A percentile compares a stretch with the other conserved stretches of the same genome.
phyloP scores from a whole-genome alignment of 2,888 invertebrate genomes.

The Eristalis pertinax region DNA sequence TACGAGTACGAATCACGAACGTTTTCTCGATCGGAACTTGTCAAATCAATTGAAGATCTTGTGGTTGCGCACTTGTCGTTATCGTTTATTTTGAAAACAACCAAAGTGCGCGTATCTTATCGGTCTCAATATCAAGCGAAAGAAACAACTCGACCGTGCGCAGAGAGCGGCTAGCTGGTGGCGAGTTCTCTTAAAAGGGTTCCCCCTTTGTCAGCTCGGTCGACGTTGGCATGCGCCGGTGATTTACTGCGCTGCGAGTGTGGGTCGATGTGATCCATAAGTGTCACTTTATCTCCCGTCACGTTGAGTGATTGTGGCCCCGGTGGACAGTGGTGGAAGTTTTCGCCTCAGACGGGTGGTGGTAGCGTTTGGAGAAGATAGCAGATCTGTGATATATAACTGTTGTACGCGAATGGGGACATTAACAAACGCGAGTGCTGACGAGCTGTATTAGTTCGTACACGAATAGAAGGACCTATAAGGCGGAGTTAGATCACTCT shows the following conservation, averaged over 20 bases:
- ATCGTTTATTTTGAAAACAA: conserved; percentile 28
- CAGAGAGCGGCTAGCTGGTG: conserved; percentile 22
- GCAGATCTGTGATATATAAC: too few species aligned
- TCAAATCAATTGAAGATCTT: conserved; percentile 37
- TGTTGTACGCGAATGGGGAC: too few species aligned
- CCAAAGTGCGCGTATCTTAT: conserved; percentile 35
- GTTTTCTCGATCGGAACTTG: conserved; percentile 34
- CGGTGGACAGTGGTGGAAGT: neutral
- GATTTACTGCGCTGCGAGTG: neutral
- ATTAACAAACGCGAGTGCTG: too few species aligned
- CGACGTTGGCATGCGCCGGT: neutral
- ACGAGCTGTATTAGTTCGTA: too few species aligned
- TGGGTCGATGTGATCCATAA: neutral
- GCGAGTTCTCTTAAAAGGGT: conserved; percentile 15
- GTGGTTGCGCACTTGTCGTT: conserved; percentile 25
- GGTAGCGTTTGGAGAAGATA: too few species aligned
- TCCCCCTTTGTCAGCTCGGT: neutral
- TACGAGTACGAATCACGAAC: neutral
- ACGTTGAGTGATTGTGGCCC: neutral
- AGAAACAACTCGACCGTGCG: conserved; percentile 4
- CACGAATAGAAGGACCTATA: too few species aligned
- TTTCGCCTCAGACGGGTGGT: neutral
- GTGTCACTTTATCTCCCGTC: neutral
- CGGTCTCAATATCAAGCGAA: conserved; percentile 25
- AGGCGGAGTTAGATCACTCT: too few species aligned